Evolutionary conservation across 2,888 invertebrate species (phyloP), one percentile per base, ranked within the genome.

Genomic region (Chrysolina haemoptera): DNA sequence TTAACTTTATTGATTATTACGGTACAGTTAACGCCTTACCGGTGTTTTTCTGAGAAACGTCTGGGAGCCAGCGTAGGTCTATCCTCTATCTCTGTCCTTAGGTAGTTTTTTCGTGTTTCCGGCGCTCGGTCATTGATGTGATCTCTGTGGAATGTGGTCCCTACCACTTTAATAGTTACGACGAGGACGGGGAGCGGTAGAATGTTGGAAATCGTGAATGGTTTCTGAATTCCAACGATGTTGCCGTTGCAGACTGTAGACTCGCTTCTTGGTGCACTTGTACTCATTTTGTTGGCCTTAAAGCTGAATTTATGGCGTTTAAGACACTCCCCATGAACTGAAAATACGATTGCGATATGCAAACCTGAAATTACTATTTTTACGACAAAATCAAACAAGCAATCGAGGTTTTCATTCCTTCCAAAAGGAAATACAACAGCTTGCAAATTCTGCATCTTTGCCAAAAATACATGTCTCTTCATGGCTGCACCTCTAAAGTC

Each of bases 121-220:
- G 86, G 86, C 86, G 86, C 86, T 86, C 87, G 88, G 87, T 88
- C 88, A 88, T 88, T 88, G 88, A 88, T 88, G 87, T 87, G 88
- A 87, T 88, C 87, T 86, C 86, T 83, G 78, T 82, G 87, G 88
- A 88, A 88, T 88, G 88, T 87, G 87, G 88, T 87, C 87, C 87
- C 83, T 83, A 85, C 81, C 82, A 79, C 79, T 78, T 76, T 77
- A 76, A 74, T 79, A 73, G 78, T 79, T 78, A 78, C 76, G 78
- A 78, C 78, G 80, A 82, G 81, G 84, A 85, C 81, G 80, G 75
- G 82, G 85, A 79, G 82, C 82, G 85, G 85, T 85, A 86, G 87
- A 87, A 88, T 88, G 87, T 83, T 86, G 85, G 84, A 86, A 88
- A 85, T 87, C 87, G 87, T 88, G 88, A 88, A 88, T 88, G 88